These are phyloP conservation scores for Psammodynastes pulverulentus DNA, from an alignment of 2,113 vertebrate genomes.

Conservation along the genomic window DNA sequence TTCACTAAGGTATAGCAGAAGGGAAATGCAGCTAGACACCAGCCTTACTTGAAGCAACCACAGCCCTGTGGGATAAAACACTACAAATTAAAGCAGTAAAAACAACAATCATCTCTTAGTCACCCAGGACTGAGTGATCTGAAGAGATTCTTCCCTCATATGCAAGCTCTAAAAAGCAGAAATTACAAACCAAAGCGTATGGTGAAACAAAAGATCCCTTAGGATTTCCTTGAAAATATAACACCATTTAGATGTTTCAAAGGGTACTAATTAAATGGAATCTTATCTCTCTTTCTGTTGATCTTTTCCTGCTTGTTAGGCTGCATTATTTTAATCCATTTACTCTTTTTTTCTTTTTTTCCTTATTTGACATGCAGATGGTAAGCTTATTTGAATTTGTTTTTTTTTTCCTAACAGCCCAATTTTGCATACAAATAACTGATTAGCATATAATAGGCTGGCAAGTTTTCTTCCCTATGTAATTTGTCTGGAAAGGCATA, in stretches of 20 bases:
- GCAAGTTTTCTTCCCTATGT: constrained; percentile 4
- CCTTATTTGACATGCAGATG: constrained; percentile 33
- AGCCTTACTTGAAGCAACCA: not conserved
- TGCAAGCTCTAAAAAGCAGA: not conserved
- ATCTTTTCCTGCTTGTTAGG: constrained; percentile 26
- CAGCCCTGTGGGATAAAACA: not conserved
- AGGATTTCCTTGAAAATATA: not conserved
- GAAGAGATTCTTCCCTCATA: not conserved
- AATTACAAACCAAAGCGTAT: not conserved
- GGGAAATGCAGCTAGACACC: not conserved
- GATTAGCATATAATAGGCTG: not conserved
- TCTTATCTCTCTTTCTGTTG: constrained; percentile 36
- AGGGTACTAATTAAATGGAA: constrained; percentile 24
- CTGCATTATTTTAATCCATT: constrained; percentile 50
- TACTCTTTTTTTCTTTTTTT: constrained; percentile 8
- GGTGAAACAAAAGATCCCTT: not conserved
- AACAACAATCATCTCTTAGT: not conserved
- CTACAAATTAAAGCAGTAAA: not conserved
- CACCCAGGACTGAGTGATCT: not conserved
- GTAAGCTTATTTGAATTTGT: constrained; percentile 41
- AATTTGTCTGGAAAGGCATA: constrained; percentile 11
- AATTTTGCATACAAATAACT: constrained; percentile 37
- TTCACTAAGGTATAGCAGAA: not conserved
- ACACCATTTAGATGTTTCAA: constrained; percentile 20
- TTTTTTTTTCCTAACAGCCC: constrained; percentile 4